phyloP scores from a whole-genome alignment of 1,140 invertebrate species.

The Homarus americanus region DNA sequence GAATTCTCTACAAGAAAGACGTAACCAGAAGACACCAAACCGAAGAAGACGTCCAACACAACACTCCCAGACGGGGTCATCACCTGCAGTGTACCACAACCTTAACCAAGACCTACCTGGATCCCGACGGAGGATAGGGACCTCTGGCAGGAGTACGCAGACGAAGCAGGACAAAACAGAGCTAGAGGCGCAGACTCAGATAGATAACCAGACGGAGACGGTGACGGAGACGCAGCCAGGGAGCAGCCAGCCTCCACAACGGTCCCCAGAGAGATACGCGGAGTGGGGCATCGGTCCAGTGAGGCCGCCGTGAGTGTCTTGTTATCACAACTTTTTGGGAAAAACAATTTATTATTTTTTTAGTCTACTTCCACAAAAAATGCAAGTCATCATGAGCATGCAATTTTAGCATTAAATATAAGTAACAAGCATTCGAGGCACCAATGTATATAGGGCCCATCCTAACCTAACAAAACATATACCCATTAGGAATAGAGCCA shows the following conservation, averaged over 20 bases:
- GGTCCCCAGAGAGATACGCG: conserved; percentile 10
- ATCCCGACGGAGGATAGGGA: background rate
- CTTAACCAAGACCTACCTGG: background rate
- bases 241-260: background rate
- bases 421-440: no score
- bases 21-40: background rate
- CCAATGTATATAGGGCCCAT: no score
- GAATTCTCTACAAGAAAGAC: background rate
- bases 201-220: background rate
- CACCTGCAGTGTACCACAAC: background rate
- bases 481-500: no score
- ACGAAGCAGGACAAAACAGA: background rate
- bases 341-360: no score
- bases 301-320: conserved; percentile 14
- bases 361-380: no score
- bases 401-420: no score
- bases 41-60: background rate
- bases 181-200: background rate
- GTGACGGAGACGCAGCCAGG: background rate
- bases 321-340: no score
- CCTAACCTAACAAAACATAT: no score
- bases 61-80: background rate
- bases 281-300: conserved; percentile 38
- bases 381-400: no score
- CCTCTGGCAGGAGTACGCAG: background rate